phyloP scores from a whole-genome alignment of 1,140 invertebrate genomes.

The Asobara japonica region DNA sequence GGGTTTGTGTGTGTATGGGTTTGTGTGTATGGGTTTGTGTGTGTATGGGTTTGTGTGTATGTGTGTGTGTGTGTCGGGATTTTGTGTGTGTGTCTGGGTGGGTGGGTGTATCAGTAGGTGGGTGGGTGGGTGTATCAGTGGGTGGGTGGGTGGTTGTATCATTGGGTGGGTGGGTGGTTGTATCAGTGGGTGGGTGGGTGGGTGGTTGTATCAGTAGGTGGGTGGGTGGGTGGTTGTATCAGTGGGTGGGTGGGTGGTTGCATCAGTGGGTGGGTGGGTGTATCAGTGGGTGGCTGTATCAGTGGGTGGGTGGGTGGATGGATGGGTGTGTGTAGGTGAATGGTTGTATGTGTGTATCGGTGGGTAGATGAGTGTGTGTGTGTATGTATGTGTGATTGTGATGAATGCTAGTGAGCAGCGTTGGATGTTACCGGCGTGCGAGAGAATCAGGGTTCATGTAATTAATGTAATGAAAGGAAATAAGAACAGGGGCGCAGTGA shows the following conservation, averaged over 20 bases:
- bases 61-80: background rate
- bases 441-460: slow-evolving; percentile 46
- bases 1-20: background rate
- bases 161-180: background rate
- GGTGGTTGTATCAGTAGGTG: background rate
- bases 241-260: background rate
- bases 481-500: slow-evolving; percentile 36
- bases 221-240: background rate
- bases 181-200: background rate
- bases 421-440: slow-evolving; percentile 25
- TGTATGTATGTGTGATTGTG: background rate
- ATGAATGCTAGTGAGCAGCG: slow-evolving; percentile 8
- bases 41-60: background rate
- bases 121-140: too few species aligned
- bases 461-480: slow-evolving; percentile 54
- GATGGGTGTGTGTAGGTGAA: background rate
- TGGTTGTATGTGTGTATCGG: too few species aligned
- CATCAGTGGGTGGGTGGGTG: background rate
- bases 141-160: too few species aligned
- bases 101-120: too few species aligned
- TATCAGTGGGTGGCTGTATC: background rate
- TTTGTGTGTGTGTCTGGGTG: too few species aligned
- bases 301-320: background rate
- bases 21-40: background rate
- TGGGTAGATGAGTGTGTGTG: background rate